Evolutionary conservation across 2,113 vertebrate genomes (phyloP).

Genomic region (Sceloporus tristichus): DNA sequence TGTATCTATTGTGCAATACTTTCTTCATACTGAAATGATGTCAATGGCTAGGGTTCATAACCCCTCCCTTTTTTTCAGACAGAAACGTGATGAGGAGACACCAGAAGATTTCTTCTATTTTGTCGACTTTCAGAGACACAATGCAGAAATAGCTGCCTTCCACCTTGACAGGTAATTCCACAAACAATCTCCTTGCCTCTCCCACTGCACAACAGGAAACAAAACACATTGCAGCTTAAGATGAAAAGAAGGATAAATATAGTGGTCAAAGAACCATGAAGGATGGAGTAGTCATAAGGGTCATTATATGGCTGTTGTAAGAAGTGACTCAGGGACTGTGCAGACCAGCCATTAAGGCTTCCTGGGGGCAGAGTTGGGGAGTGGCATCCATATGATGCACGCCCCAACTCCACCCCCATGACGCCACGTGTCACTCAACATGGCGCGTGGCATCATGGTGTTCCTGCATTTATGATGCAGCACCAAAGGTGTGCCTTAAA

Average conservation of each 20-base stretch:
- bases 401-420: too few relatives aligned
- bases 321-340: neutral
- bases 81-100: conserved; percentile 91
- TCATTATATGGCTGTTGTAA: neutral
- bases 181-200: neutral
- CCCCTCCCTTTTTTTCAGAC: conserved; percentile 78
- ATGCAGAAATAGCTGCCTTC: conserved; percentile 95
- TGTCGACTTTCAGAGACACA: conserved; percentile 95
- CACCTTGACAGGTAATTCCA: conserved; percentile 92
- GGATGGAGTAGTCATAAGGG: too few relatives aligned
- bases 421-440: too few relatives aligned
- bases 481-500: too few relatives aligned
- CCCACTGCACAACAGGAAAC: too few relatives aligned
- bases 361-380: too few relatives aligned
- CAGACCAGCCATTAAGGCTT: too few relatives aligned
- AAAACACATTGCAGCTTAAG: neutral
- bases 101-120: conserved; percentile 95
- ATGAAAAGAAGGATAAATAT: neutral
- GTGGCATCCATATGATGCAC: too few relatives aligned
- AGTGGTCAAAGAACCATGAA: neutral
- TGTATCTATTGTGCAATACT: neutral
- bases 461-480: too few relatives aligned
- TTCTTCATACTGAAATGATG: neutral
- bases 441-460: too few relatives aligned
- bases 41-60: conserved; percentile 19